phyloP scores from a whole-genome alignment of 2,888 invertebrate species.

The Synanthedon myopaeformis region DNA sequence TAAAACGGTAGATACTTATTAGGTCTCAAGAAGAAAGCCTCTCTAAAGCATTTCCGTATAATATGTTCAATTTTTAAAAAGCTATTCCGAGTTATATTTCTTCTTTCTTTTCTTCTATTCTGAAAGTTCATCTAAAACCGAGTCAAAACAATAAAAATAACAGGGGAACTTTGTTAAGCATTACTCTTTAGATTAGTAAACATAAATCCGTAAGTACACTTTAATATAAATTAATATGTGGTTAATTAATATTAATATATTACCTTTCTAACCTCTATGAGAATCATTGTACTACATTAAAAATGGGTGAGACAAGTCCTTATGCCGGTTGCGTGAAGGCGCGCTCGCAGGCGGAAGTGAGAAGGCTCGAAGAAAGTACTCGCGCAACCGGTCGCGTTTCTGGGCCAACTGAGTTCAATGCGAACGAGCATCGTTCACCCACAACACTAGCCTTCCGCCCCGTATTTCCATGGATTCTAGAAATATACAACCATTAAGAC shows the following conservation, averaged over 20 bases:
- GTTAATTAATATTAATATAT: constrained; percentile 4
- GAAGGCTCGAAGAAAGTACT: constrained; percentile 64
- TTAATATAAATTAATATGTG: neutral
- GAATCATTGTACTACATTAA: constrained; percentile 9
- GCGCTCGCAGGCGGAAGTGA: constrained; percentile 62
- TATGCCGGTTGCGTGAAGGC: constrained; percentile 57
- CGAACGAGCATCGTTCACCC: neutral
- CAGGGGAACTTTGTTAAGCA: too few relatives aligned
- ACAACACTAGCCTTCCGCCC: constrained; percentile 4
- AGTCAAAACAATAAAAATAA: too few relatives aligned
- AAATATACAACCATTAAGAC: too few relatives aligned
- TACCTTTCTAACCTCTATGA: constrained; percentile 3
- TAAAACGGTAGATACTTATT: too few relatives aligned
- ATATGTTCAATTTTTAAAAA: too few relatives aligned
- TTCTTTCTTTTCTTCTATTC: too few relatives aligned
- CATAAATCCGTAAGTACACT: too few relatives aligned
- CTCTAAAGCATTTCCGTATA: too few relatives aligned
- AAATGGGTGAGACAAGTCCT: constrained; percentile 39
- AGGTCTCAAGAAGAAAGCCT: too few relatives aligned
- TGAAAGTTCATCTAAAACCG: too few relatives aligned
- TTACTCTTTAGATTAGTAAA: too few relatives aligned
- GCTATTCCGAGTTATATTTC: too few relatives aligned
- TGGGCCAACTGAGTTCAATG: constrained; percentile 41
- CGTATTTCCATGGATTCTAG: constrained; percentile 4
- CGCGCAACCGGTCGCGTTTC: constrained; percentile 56